phyloP scores from a whole-genome alignment of 2,888 invertebrate species.

The Melikaiella ostensackeni region DNA sequence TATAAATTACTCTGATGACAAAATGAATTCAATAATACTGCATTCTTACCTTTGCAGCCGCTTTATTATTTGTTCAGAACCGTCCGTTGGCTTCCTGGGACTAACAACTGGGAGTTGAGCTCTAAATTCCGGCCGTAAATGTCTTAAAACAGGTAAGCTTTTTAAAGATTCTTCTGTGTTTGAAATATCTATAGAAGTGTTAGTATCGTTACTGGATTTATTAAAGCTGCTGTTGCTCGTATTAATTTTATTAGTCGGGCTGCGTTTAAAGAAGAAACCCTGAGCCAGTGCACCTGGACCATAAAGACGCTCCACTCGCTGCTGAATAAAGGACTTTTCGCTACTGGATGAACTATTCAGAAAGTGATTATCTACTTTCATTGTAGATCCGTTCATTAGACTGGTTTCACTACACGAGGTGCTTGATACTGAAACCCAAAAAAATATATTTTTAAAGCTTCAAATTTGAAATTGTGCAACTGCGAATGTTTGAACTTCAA shows the following conservation, averaged over 20 bases:
- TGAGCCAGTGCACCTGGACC: slow-evolving; percentile 92
- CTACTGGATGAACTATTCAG: slow-evolving; percentile 66
- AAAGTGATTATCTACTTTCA: slow-evolving; percentile 59
- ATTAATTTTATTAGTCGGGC: slow-evolving; percentile 74
- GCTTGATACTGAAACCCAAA: slow-evolving; percentile 61
- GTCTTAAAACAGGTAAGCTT: slow-evolving; percentile 87
- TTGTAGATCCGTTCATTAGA: slow-evolving; percentile 66
- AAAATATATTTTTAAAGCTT: not conserved
- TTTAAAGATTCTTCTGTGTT: slow-evolving; percentile 72
- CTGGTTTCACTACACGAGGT: slow-evolving; percentile 66
- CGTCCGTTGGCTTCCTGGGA: slow-evolving; percentile 72
- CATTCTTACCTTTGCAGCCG: slow-evolving; percentile 68
- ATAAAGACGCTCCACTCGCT: slow-evolving; percentile 91
- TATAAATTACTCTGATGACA: no score
- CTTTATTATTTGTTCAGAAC: slow-evolving; percentile 73
- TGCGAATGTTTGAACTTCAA: no score
- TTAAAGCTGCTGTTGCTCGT: slow-evolving; percentile 62
- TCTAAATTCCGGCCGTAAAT: slow-evolving; percentile 90
- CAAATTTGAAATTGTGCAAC: no score
- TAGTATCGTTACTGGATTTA: slow-evolving; percentile 73
- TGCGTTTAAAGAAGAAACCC: slow-evolving; percentile 83
- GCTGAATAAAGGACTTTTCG: slow-evolving; percentile 87
- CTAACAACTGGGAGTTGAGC: slow-evolving; percentile 86
- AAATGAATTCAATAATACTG: no score
- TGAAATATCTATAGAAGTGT: slow-evolving; percentile 64